These are phyloP conservation scores for Herpetotheres cachinnans DNA, from an alignment of 2,113 vertebrate species.

Conservation along the genomic window DNA sequence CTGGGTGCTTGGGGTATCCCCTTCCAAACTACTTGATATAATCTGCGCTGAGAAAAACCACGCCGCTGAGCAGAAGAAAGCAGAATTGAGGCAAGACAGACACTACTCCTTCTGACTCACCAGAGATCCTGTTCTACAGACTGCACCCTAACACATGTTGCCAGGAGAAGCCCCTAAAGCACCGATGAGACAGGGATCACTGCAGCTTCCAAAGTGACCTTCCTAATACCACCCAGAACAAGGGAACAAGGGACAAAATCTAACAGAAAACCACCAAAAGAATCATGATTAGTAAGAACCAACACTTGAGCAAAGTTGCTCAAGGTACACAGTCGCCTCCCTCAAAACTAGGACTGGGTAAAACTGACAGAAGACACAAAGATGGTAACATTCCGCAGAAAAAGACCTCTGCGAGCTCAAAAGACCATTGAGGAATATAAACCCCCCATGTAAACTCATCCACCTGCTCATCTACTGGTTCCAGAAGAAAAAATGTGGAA, in stretches of 20 bases:
- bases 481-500: background rate
- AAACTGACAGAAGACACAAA: background rate
- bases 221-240: background rate
- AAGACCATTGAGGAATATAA: background rate
- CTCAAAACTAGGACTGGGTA: background rate
- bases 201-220: background rate
- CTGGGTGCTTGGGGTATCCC: background rate
- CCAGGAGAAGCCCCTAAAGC: background rate
- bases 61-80: background rate
- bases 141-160: background rate
- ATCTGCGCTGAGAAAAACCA: background rate
- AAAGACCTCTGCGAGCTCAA: background rate
- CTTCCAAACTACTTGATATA: fast-evolving
- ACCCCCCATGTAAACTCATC: background rate
- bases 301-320: background rate
- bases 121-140: background rate
- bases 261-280: background rate
- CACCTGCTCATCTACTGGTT: background rate
- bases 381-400: background rate
- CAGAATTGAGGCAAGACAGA: background rate
- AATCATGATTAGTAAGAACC: background rate
- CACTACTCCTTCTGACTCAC: background rate
- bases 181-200: background rate
- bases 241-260: background rate
- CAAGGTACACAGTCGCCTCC: background rate